Percentiles rank a stretch among this genome's conserved stretches.
Evolutionary conservation across 1,140 invertebrate species (phyloP).

Genomic region (Drosophila nannoptera): DNA sequence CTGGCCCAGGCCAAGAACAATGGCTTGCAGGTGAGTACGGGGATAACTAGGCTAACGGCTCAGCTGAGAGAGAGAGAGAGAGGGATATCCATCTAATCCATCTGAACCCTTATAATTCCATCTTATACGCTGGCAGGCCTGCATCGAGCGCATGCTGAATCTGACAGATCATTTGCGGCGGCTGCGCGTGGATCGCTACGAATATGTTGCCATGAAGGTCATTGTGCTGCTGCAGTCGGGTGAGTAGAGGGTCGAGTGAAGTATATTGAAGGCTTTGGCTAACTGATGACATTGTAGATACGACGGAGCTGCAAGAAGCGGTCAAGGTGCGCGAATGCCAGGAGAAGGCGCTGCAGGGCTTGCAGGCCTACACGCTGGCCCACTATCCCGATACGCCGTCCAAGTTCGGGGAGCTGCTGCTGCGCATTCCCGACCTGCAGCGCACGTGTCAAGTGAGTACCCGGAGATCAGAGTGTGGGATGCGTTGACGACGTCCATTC

Average conservation of each 20-base stretch:
- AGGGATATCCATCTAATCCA: neutral
- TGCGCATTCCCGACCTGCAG: slow-evolving; percentile 96
- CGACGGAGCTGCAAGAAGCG: slow-evolving; percentile 93
- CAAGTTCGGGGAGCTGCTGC: slow-evolving; percentile 95
- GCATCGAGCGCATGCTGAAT: slow-evolving; percentile 95
- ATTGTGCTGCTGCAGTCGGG: slow-evolving; percentile 95
- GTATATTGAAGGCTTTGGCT: neutral
- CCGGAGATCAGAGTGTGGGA: no score
- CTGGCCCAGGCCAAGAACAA: slow-evolving; percentile 81
- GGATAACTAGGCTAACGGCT: neutral
- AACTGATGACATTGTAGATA: slow-evolving; percentile 82
- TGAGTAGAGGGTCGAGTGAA: slow-evolving; percentile 74
- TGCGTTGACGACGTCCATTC: neutral
- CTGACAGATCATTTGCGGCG: slow-evolving; percentile 94
- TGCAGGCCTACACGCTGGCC: slow-evolving; percentile 93
- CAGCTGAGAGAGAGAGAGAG: no score
- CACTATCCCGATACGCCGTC: slow-evolving; percentile 95
- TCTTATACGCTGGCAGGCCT: slow-evolving; percentile 81
- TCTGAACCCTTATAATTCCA: neutral
- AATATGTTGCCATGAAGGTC: slow-evolving; percentile 98
- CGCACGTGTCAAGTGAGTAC: slow-evolving; percentile 90
- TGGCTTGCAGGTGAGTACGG: slow-evolving; percentile 79
- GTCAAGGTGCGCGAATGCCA: slow-evolving; percentile 95
- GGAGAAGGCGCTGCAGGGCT: slow-evolving; percentile 94
- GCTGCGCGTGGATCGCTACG: slow-evolving; percentile 95